Base-by-base conservation (phyloP, 2,797 vertebrate genomes). In the Crocidura indochinensis region DNA sequence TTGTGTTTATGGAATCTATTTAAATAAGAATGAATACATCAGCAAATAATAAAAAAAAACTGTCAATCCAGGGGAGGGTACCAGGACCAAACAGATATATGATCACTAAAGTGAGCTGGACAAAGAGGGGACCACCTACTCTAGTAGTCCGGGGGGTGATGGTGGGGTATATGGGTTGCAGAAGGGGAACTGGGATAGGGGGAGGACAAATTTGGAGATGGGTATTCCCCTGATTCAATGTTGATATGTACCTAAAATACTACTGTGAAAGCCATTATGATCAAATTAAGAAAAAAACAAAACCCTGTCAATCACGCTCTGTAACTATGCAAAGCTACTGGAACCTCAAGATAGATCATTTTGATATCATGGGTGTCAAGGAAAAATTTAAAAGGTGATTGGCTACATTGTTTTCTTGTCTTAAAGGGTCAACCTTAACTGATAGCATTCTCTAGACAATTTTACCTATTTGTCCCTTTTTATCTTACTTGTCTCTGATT, bases 371-470 rank as follows among this genome's bases (percentile, higher is more conserved):
- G 3, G 10, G 4, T 81, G 1, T n/a, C 27, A 83, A 60, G 17
- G n/a, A 53, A 89, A 60, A 31, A 31, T 87, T 90, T 56, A 81
- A 80, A 90, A 84, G 87, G 8, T 7, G 62, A 12, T 81, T 44
- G 12, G 26, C 22, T 92, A n/a, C 10, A n/a, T 47, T 77, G 44
- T 8, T 64, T 81, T 92, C 17, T 82, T 27, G 73, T 44, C 77
- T n/a, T 29, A 88, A 81, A 82, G 26, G 10, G 20, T 10, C 56
- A 75, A 53, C 10, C 12, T 65, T 74, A 60, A 81, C 27, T 68
- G 51, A 17, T 47, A 88, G 73, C 1, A n/a, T 29, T 56, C 2
- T 67, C 31, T 75, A 84, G 14, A 65, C 26, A 77, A 27, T 38
- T 77, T 56, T 47, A 27, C 29, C 12, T 53, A 8, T 68, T 88